These are phyloP conservation scores for Portunus trituberculatus DNA, from an alignment of 1,140 invertebrate genomes.

Conservation along the genomic window DNA sequence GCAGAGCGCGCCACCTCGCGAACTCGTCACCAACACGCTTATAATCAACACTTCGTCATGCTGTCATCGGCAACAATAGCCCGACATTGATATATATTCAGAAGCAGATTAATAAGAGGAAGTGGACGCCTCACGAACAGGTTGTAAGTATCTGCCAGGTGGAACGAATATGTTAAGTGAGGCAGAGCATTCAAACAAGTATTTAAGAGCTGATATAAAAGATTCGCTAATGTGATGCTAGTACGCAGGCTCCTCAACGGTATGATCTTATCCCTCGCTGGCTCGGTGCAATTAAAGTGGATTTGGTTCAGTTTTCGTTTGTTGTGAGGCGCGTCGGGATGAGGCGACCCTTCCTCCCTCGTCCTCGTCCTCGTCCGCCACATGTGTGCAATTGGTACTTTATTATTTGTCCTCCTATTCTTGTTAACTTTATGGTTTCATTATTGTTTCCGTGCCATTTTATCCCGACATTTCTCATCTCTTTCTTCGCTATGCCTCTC, in stretches of 20 bases:
- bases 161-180: not conserved
- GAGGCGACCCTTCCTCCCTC: no score
- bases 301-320: not conserved
- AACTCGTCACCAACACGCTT: not conserved
- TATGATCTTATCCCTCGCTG: not conserved
- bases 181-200: not conserved
- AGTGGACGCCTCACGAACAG: not conserved
- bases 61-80: not conserved
- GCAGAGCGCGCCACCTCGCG: no score
- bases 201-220: not conserved
- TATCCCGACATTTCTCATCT: not conserved
- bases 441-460: not conserved
- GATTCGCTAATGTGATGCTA: not conserved
- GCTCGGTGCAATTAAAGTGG: not conserved
- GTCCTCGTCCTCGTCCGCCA: not conserved
- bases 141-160: not conserved
- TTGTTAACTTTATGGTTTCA: not conserved
- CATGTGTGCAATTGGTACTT: not conserved
- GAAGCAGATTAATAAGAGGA: not conserved
- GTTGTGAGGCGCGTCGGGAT: not conserved
- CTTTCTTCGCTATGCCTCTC: not conserved
- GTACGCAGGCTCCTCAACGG: not conserved
- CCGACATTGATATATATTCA: not conserved
- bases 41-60: conserved; percentile 1
- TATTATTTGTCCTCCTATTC: not conserved